phyloP scores from a whole-genome alignment of 2,888 invertebrate genomes.

The Bhutanitis thaidina region DNA sequence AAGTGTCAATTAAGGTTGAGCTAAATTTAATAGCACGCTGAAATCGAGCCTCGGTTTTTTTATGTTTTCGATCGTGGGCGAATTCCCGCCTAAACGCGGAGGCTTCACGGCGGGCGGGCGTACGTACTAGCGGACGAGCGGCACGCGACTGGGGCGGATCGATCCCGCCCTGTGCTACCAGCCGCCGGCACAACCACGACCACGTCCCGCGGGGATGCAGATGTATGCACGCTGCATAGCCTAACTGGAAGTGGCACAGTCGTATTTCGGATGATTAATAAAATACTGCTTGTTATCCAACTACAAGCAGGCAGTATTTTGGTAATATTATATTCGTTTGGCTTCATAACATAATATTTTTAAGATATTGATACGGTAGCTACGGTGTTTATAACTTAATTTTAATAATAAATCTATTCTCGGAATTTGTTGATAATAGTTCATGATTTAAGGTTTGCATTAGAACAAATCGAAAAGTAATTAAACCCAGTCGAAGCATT shows the following conservation, averaged over 20 bases:
- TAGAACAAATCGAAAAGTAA: too few relatives aligned
- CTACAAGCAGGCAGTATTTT: background rate
- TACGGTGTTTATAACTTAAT: too few relatives aligned
- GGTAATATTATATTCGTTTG: background rate
- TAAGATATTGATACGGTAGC: background rate
- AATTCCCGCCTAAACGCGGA: slow-evolving; percentile 71
- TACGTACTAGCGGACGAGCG: slow-evolving; percentile 48
- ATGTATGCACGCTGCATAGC: slow-evolving; percentile 46
- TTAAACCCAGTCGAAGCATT: too few relatives aligned
- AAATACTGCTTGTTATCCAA: background rate
- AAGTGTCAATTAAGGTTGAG: slow-evolving; percentile 15
- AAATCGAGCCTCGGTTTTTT: background rate
- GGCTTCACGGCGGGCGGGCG: slow-evolving; percentile 49
- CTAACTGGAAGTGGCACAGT: slow-evolving; percentile 16
- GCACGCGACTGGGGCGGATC: slow-evolving; percentile 60
- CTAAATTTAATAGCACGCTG: slow-evolving; percentile 6
- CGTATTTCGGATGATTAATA: background rate
- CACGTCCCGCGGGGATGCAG: slow-evolving; percentile 74
- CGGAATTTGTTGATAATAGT: too few relatives aligned
- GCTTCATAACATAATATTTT: background rate
- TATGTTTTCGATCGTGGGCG: slow-evolving; percentile 21
- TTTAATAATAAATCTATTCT: too few relatives aligned
- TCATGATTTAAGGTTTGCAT: too few relatives aligned
- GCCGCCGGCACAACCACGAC: slow-evolving; percentile 34
- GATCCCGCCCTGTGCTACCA: slow-evolving; percentile 49